phyloP scores from a whole-genome alignment of 2,888 invertebrate genomes.

The Leptopilina drosophilae region DNA sequence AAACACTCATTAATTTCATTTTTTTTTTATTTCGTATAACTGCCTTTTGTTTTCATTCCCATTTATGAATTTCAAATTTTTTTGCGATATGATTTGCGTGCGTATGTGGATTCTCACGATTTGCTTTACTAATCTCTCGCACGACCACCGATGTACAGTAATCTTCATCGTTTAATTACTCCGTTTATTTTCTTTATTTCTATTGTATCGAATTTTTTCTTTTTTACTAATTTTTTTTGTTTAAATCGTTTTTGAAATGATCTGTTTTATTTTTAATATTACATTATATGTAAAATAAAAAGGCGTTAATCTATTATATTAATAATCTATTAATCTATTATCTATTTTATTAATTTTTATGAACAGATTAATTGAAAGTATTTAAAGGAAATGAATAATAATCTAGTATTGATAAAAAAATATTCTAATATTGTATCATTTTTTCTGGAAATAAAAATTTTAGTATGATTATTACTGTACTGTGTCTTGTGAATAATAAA shows the following conservation, averaged over 20 bases:
- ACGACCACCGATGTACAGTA: conserved; percentile 31
- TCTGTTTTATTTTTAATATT: too few relatives aligned
- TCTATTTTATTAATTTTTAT: too few relatives aligned
- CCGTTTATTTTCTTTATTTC: background rate
- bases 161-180: conserved; percentile 5
- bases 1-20: conserved; percentile 6
- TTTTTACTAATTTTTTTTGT: too few relatives aligned
- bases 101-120: conserved; percentile 41
- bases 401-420: too few relatives aligned
- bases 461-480: conserved; percentile 27
- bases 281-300: too few relatives aligned
- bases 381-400: too few relatives aligned
- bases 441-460: background rate
- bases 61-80: background rate
- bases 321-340: too few relatives aligned
- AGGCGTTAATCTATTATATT: too few relatives aligned
- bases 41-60: background rate
- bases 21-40: background rate
- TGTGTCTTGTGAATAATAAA: conserved; percentile 12
- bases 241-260: too few relatives aligned
- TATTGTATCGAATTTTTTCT: too few relatives aligned
- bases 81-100: conserved; percentile 36
- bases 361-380: too few relatives aligned
- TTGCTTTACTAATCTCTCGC: conserved; percentile 37
- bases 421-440: background rate